Evolutionary conservation across 1,140 invertebrate species (phyloP), one percentile per base, ranked within the genome.

Genomic region (Drosophila ercepeae): DNA sequence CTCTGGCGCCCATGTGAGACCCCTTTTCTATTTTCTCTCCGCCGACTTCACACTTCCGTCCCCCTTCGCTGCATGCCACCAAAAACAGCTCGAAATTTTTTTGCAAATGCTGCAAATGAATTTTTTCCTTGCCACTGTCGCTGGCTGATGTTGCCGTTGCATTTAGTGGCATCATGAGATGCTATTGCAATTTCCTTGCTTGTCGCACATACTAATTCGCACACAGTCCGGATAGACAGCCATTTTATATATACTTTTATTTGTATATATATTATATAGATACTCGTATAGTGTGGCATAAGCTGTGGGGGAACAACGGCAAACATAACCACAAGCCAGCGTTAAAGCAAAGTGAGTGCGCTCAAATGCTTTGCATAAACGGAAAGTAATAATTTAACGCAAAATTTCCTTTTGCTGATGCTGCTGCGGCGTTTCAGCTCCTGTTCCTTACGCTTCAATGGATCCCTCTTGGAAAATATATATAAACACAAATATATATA

Each of bases 371-470:
- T 89, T 75, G 70, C 77, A 89, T 86, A 89, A 86, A 75, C 86
- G 86, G 86, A 89, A 89, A 89, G 86, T 89, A 89, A 89, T 86
- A 89, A 89, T 89, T 89, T 89, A 89, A 89, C 81, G 86, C 75
- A 89, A 89, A 89, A 89, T 89, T 86, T 86, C 77, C 77, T 89
- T 86, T 89, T 82, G 81, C 82, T 86, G 70, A 53, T 75, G 67
- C 41, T 75, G 73, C 42, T 53, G 36, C 44, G 54, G 61, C 36
- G 63, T 16, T 67, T 65, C 63, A 73, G 63, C 82, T 86, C 51
- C 77, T 74, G 72, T 81, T 86, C 63, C 82, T 86, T 86, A 81
- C 82, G 73, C 82, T 86, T 86, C 82, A 89, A 78, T 82, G 73
- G 78, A 65, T 70, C 41, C 61, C 53, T 16, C 42, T 46, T 27